Evolutionary conservation across 2,888 invertebrate species (phyloP).

Genomic region (Nasonovia ribisnigri): DNA sequence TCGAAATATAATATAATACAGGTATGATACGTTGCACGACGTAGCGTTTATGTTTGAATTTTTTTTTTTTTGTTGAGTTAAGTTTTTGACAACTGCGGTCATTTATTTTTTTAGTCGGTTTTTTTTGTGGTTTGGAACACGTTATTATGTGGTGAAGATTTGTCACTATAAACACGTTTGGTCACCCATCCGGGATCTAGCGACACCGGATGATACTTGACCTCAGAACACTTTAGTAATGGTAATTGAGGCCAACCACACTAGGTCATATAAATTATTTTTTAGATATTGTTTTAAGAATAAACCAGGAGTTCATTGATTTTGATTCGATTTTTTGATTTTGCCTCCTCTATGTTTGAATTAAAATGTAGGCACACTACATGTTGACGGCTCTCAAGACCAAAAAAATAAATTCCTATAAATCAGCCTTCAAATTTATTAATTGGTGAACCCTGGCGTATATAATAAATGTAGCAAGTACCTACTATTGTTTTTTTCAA

Average conservation of each 20-base stretch:
- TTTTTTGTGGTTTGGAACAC: too few relatives aligned
- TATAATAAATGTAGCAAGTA: not conserved
- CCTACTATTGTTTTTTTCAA: too few relatives aligned
- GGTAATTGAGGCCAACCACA: too few relatives aligned
- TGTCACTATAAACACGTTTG: too few relatives aligned
- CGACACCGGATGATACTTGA: too few relatives aligned
- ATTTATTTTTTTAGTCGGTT: too few relatives aligned
- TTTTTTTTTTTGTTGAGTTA: too few relatives aligned
- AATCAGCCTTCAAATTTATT: not conserved
- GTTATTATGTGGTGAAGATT: too few relatives aligned
- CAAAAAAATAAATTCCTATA: not conserved
- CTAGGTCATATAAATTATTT: too few relatives aligned
- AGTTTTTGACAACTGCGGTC: too few relatives aligned
- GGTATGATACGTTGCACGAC: not conserved
- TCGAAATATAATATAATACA: not conserved
- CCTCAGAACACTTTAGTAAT: too few relatives aligned
- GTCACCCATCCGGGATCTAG: too few relatives aligned
- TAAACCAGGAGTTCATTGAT: not conserved
- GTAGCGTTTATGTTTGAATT: not conserved
- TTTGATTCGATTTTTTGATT: not conserved
- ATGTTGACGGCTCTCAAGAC: not conserved
- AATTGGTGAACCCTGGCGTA: not conserved
- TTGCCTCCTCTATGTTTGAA: not conserved
- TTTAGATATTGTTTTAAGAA: not conserved
- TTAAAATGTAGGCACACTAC: not conserved